Evolutionary conservation across 2,797 vertebrate species (phyloP), one percentile per base, ranked within the genome.

Genomic region (Acanthurus lineatus): DNA sequence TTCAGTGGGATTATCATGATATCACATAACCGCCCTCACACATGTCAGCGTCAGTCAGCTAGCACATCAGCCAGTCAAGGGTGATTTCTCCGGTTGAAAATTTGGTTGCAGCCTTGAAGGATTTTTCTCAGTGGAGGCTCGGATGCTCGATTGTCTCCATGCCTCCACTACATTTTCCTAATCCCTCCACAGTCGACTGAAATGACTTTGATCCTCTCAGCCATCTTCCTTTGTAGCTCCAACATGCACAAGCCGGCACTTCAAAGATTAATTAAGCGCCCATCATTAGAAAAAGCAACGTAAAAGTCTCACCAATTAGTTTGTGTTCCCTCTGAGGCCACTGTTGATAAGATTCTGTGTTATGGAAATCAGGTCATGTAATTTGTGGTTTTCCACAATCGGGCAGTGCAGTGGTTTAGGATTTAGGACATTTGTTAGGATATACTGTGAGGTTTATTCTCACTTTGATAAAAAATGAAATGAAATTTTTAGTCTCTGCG

Each of bases 321-420:
- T 52, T 49, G 75, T 63, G 61, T 84, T 85, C 86, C 86, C 86
- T 92, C 81, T 19, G 90, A 91, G 87, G 81, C 78, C 70, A 49
- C 69, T 68, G 87, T 82, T 87, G 90, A 92, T 90, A 81, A 82
- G 81, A 90, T 83, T 73, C 66, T 69, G 70, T 75, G 75, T 75
- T 77, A 58, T 66, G 53, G 76, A 92, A 93, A 94, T 91, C 79
- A 86, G 88, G 91, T 86, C 90, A 88, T 90, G 89, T 80, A 79
- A 81, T 93, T 88, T 89, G 83, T 75, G 64, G 47, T 77, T 56
- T 65, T 65, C 57, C 28, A 25, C 77, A 84, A 83, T 89, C 86
- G 82, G 67, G 48, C 25, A 19, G 68, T 42, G 3, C 77, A 49
- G 74, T 48, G 58, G 53, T 77, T 68, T 59, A 45, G 51, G 73